Evolutionary conservation across 2,888 invertebrate species (phyloP).

Genomic region (Thereva unica): DNA sequence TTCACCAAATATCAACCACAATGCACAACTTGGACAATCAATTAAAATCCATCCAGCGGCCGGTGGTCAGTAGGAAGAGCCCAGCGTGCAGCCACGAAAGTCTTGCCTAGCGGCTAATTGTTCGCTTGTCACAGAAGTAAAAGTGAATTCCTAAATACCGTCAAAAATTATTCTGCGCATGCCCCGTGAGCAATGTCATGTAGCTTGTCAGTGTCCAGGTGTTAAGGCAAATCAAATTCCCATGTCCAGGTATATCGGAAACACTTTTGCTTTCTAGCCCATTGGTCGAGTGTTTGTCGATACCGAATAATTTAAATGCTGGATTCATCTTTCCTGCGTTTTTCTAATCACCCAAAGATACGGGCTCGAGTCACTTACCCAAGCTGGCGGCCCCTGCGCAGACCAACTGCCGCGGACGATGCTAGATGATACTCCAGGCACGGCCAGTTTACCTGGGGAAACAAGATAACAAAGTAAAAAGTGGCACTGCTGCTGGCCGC

Average conservation of each 20-base stretch:
- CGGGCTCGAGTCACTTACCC: no score
- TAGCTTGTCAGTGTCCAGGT: slow-evolving; percentile 23
- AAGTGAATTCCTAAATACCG: slow-evolving; percentile 19
- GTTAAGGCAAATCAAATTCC: slow-evolving; percentile 15
- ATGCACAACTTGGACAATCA: no score
- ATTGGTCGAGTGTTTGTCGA: no score
- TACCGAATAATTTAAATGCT: no score
- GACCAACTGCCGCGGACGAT: no score
- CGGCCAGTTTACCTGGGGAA: no score
- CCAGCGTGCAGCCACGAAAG: slow-evolving; percentile 6
- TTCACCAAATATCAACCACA: no score
- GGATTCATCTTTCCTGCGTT: no score
- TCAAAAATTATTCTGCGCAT: slow-evolving; percentile 10
- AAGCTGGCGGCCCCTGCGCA: no score
- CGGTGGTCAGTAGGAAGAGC: slow-evolving; percentile 8
- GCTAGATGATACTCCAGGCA: no score
- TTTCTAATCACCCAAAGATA: no score
- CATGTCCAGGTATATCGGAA: slow-evolving; percentile 12
- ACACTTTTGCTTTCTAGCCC: no score
- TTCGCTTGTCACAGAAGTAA: slow-evolving; percentile 8
- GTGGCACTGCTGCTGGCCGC: neutral
- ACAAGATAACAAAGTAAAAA: neutral
- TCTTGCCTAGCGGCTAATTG: slow-evolving; percentile 8
- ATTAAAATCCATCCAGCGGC: neutral
- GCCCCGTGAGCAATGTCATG: slow-evolving; percentile 19